phyloP scores from a whole-genome alignment of 2,113 vertebrate species.

The Cettia cetti region DNA sequence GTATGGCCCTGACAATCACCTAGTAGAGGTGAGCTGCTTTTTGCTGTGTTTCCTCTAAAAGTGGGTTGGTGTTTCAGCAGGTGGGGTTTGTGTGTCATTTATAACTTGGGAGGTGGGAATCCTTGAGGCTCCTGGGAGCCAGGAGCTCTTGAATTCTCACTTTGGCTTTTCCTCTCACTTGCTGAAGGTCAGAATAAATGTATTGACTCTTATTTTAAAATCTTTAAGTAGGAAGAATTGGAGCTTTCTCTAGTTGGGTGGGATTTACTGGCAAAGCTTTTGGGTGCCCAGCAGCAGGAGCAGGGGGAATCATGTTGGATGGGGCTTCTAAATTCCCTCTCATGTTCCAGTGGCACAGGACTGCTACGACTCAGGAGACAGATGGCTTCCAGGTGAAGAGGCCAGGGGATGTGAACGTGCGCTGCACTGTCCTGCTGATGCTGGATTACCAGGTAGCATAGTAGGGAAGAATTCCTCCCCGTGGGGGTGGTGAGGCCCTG shows the following conservation, averaged over 20 bases:
- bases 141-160: neutral
- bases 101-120: neutral
- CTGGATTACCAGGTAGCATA: conserved; percentile 91
- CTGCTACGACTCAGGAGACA: conserved; percentile 97
- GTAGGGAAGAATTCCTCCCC: neutral
- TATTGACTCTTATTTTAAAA: neutral
- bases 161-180: neutral
- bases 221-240: neutral
- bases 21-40: conserved; percentile 89
- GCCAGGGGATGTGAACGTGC: conserved; percentile 94
- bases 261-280: neutral
- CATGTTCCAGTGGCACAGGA: conserved; percentile 91
- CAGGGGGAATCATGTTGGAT: neutral
- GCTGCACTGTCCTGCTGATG: conserved; percentile 98
- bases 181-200: neutral
- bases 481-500: fast-evolving
- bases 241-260: neutral
- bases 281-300: neutral
- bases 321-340: neutral
- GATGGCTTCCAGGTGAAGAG: conserved; percentile 99
- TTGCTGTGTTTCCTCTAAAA: neutral
- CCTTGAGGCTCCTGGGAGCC: neutral
- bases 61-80: neutral
- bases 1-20: conserved; percentile 98
- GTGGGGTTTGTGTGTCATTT: neutral